Evolutionary conservation across 2,797 vertebrate species (phyloP).

Genomic region (Leuciscus waleckii): DNA sequence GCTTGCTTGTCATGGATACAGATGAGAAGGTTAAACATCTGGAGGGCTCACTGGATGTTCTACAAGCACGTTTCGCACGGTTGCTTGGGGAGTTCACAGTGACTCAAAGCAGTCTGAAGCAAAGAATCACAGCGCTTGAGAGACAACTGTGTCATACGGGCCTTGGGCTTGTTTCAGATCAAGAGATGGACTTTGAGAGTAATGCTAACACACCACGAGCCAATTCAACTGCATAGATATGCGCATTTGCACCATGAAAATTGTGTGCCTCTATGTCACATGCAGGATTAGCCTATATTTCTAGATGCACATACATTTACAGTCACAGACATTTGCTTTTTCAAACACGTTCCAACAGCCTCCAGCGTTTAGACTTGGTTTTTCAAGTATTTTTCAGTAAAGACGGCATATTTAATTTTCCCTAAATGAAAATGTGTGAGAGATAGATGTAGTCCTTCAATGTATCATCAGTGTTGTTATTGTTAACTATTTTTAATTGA

Average conservation of each 20-base stretch:
- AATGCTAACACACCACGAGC: slow-evolving; percentile 8
- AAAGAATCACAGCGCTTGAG: slow-evolving; percentile 86
- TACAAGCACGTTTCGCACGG: slow-evolving; percentile 84
- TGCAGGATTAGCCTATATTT: background rate
- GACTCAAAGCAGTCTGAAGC: slow-evolving; percentile 89
- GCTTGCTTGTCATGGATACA: slow-evolving; percentile 70
- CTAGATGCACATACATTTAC: background rate
- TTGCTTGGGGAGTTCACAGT: slow-evolving; percentile 86
- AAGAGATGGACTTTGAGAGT: slow-evolving; percentile 48
- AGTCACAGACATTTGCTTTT: slow-evolving; percentile 5
- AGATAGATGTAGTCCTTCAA: background rate
- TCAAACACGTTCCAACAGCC: background rate
- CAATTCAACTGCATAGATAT: slow-evolving; percentile 10
- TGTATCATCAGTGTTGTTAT: slow-evolving; percentile 6
- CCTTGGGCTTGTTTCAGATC: slow-evolving; percentile 52
- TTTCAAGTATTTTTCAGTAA: background rate
- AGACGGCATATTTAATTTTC: background rate
- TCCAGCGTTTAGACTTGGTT: background rate
- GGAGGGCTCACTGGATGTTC: slow-evolving; percentile 83
- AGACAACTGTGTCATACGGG: slow-evolving; percentile 62
- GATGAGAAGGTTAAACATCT: slow-evolving; percentile 88
- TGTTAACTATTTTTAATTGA: background rate
- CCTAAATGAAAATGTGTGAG: background rate
- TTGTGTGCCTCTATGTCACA: background rate
- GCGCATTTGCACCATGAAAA: background rate